Evolutionary conservation across 2,113 vertebrate genomes (phyloP), one percentile per base, ranked within the genome.

Genomic region (Aegotheles bennettii): DNA sequence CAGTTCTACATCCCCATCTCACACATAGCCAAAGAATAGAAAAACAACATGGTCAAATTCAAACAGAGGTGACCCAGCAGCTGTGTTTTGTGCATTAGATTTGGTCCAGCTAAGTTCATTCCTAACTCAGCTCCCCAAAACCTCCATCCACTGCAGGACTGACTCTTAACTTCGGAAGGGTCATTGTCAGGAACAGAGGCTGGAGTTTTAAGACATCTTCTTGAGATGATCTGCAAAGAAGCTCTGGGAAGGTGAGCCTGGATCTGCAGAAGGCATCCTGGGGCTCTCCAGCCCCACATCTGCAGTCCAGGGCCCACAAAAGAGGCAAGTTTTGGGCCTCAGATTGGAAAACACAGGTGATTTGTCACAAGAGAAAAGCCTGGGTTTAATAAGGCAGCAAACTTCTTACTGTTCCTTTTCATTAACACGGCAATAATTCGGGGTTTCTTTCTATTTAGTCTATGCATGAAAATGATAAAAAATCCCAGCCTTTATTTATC

Each of bases 361-460:
- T 85, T 51, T 43, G 61, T 67, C 96, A 91, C 67, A 51, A 59
- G 38, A 19, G 56, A 56, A 89, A 91, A 90, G 43, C 10, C 87
- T 94, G 80, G 79, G 45, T 95, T 83, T 51, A 95, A 83, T 81
- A 92, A 84, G 12, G 40, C 20, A 35, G 43, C 70, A 45, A 78
- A 54, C 75, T 53, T 38, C 40, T 84, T 64, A 11, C 75, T 75
- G 69, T 31, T 67, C 61, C 67, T 10, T 57, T 31, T 67, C 73
- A 80, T 92, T 38, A 86, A 10, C 67, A 2, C 4, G 47, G 64
- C 64, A 28, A 80, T 94, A 45, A 73, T 69, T 84, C 92, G 65
- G 50, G 82, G 21, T 74, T 83, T 92, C 90, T 80, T 79, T 50
- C 84, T 95, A 87, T 87, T 88, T 79, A 92, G 65, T 91, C 68